These are phyloP conservation scores for Nomada goodeniana DNA, from an alignment of 2,888 invertebrate genomes.

Conservation along the genomic window DNA sequence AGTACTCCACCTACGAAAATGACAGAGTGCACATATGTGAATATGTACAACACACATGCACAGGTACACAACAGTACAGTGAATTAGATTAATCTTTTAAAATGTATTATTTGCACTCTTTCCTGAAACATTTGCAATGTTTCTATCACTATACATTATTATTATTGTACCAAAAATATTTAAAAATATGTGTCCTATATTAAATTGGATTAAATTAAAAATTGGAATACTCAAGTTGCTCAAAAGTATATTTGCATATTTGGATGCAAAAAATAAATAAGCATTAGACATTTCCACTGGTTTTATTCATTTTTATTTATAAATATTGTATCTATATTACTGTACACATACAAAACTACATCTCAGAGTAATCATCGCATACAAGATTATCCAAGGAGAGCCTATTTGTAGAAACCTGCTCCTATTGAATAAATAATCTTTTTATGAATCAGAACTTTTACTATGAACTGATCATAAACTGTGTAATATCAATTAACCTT, in stretches of 20 bases:
- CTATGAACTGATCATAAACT: slow-evolving; percentile 57
- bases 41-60: not conserved
- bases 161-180: not conserved
- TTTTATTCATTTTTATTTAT: slow-evolving; percentile 37
- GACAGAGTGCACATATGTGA: slow-evolving; percentile 21
- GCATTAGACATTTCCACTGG: too few relatives aligned
- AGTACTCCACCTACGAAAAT: slow-evolving; percentile 13
- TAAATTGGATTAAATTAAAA: not conserved
- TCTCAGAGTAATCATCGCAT: slow-evolving; percentile 35
- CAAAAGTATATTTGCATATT: too few relatives aligned
- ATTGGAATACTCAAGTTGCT: too few relatives aligned
- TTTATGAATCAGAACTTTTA: slow-evolving; percentile 65
- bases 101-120: not conserved
- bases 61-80: not conserved
- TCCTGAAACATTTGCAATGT: not conserved
- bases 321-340: slow-evolving; percentile 31
- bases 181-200: not conserved
- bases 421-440: slow-evolving; percentile 76
- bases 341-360: slow-evolving; percentile 48
- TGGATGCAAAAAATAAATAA: too few relatives aligned
- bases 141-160: not conserved
- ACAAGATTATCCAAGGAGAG: slow-evolving; percentile 63
- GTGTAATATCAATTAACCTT: slow-evolving; percentile 78
- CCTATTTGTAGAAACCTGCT: slow-evolving; percentile 61
- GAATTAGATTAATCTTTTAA: slow-evolving; percentile 1